Evolutionary conservation across 2,797 vertebrate species (phyloP).

Genomic region (Meda fulgida): DNA sequence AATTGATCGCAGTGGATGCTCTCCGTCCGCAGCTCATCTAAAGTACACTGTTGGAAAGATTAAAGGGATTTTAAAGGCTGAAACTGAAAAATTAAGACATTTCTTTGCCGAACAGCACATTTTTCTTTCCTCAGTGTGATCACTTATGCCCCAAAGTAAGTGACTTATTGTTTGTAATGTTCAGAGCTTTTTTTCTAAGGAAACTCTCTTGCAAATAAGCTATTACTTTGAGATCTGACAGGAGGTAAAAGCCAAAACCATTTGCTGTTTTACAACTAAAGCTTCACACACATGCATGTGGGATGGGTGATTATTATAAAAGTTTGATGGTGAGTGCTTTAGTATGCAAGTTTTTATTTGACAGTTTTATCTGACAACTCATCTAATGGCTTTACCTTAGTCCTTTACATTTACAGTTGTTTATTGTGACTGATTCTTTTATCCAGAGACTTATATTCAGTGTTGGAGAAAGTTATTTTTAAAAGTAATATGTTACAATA

Average conservation of each 20-base stretch:
- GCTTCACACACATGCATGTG: not conserved
- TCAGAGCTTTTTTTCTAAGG: constrained; percentile 1
- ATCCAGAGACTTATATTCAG: not conserved
- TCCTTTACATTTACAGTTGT: not conserved
- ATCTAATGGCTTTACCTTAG: not conserved
- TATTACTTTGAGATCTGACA: not conserved
- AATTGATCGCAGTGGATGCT: constrained; percentile 69
- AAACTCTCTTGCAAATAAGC: constrained; percentile 12
- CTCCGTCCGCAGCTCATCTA: constrained; percentile 55
- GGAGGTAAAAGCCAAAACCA: not conserved
- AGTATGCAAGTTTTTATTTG: constrained; percentile 4
- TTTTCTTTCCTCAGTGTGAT: not conserved
- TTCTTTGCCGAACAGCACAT: constrained; percentile 17
- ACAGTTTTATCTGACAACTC: not conserved
- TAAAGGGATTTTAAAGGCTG: constrained; percentile 76
- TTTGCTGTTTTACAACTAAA: not conserved
- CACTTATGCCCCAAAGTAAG: not conserved
- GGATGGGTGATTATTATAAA: not conserved
- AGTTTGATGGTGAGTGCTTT: not conserved
- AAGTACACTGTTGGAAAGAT: constrained; percentile 76
- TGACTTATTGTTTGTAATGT: constrained; percentile 20
- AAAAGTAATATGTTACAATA: not conserved
- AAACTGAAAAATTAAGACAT: constrained; percentile 72
- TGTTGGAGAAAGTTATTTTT: too few species aligned
- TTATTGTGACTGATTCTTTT: not conserved